Percentiles rank a stretch among this genome's conserved stretches.
Evolutionary conservation across 2,888 invertebrate genomes (phyloP).

Genomic region (Cactoblastis cactorum): DNA sequence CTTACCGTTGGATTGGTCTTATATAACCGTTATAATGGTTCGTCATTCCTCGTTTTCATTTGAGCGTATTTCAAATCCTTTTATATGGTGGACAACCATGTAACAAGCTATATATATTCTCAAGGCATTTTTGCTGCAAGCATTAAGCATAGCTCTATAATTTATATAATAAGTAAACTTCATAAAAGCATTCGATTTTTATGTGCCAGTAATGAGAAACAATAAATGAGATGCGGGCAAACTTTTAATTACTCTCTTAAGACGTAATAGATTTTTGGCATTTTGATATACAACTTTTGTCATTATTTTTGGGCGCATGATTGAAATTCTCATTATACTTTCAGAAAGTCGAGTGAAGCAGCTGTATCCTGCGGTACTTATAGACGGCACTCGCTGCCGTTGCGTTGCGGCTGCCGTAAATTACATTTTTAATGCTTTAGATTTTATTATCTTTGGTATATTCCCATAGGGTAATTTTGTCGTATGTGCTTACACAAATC

Average conservation of each 20-base stretch:
- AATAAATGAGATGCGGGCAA: slow-evolving; percentile 23
- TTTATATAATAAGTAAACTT: background rate
- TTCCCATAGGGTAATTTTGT: too few relatives aligned
- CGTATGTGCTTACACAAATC: too few relatives aligned
- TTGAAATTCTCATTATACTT: background rate
- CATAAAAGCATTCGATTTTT: slow-evolving; percentile 1
- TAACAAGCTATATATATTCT: too few relatives aligned
- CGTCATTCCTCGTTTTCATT: too few relatives aligned
- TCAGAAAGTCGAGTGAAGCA: background rate
- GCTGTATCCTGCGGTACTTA: background rate
- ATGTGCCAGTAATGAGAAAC: slow-evolving; percentile 9
- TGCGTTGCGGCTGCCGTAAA: too few relatives aligned
- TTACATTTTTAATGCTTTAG: too few relatives aligned
- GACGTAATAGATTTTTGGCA: slow-evolving; percentile 18
- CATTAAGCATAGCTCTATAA: background rate
- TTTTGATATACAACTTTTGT: slow-evolving; percentile 21
- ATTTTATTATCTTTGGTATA: too few relatives aligned
- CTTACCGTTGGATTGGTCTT: too few relatives aligned
- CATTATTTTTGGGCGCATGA: slow-evolving; percentile 16
- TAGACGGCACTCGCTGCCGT: background rate
- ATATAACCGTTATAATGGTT: too few relatives aligned
- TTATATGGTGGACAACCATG: too few relatives aligned
- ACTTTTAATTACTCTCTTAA: slow-evolving; percentile 42
- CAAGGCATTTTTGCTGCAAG: too few relatives aligned
- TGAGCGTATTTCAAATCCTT: too few relatives aligned